phyloP scores from a whole-genome alignment of 2,113 vertebrate species.

The Phalacrocorax carbo region DNA sequence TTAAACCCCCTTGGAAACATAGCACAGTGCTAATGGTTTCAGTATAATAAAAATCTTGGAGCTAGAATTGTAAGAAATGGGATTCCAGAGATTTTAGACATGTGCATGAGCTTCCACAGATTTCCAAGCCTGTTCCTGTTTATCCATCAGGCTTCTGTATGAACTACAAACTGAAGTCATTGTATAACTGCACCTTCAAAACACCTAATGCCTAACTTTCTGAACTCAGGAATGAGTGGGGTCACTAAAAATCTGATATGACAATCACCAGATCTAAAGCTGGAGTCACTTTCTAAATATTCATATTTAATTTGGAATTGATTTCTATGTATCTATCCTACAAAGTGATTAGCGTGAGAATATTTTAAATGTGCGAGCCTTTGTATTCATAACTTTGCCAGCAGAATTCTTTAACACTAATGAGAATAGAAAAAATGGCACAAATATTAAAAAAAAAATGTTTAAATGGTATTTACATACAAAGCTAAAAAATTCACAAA shows the following conservation, averaged over 20 bases:
- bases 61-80: not conserved
- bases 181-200: not conserved
- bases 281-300: not conserved
- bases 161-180: not conserved
- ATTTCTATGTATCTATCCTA: not conserved
- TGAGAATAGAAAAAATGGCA: not conserved
- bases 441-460: rapidly evolving
- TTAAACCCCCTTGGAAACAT: not conserved
- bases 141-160: not conserved
- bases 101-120: not conserved
- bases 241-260: not conserved
- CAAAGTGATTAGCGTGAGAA: not conserved
- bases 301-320: not conserved
- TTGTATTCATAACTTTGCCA: not conserved
- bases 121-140: not conserved
- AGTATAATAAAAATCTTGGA: not conserved
- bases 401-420: not conserved
- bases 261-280: not conserved
- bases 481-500: not conserved
- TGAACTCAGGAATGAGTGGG: not conserved
- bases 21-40: not conserved
- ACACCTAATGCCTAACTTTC: not conserved
- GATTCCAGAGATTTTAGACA: not conserved
- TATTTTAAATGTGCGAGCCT: not conserved
- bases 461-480: not conserved